Evolutionary conservation across 2,888 invertebrate genomes (phyloP).

Genomic region (Clusia tigrina): DNA sequence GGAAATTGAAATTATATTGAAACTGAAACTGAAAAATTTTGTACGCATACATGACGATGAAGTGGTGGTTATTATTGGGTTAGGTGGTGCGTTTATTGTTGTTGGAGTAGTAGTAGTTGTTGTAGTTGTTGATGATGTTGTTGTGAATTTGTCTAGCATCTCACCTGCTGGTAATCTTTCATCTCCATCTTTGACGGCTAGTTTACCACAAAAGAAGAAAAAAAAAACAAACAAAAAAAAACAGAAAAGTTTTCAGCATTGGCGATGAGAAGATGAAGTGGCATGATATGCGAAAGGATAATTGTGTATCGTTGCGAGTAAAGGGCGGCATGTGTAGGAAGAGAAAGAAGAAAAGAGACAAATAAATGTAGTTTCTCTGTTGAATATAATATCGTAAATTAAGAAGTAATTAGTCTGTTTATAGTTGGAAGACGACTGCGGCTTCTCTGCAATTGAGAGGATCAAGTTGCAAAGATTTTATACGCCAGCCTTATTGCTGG

Average conservation of each 20-base stretch:
- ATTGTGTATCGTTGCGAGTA: background rate
- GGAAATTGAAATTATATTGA: conserved; percentile 29
- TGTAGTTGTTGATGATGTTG: conserved; percentile 31
- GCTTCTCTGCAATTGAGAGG: background rate
- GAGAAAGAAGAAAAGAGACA: background rate
- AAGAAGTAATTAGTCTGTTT: background rate
- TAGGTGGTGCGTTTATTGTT: conserved; percentile 16
- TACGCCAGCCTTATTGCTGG: background rate
- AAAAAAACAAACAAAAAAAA: too few relatives aligned
- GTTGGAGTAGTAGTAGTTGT: too few relatives aligned
- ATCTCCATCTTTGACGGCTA: conserved; percentile 75
- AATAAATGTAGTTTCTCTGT: background rate
- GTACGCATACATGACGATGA: conserved; percentile 38
- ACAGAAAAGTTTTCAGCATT: too few relatives aligned
- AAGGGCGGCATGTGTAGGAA: conserved; percentile 1
- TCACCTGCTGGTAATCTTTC: conserved; percentile 75
- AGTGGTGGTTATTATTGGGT: too few relatives aligned
- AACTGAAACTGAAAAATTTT: too few relatives aligned
- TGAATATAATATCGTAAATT: background rate
- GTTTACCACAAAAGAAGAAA: too few relatives aligned
- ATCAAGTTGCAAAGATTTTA: conserved; percentile 10
- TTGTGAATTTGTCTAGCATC: conserved; percentile 52
- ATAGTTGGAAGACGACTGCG: too few relatives aligned
- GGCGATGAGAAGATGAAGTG: too few relatives aligned
- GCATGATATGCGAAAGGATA: too few relatives aligned